Evolutionary conservation across 1,140 invertebrate species (phyloP).

Genomic region (Pseudomyrmex flavicornis): DNA sequence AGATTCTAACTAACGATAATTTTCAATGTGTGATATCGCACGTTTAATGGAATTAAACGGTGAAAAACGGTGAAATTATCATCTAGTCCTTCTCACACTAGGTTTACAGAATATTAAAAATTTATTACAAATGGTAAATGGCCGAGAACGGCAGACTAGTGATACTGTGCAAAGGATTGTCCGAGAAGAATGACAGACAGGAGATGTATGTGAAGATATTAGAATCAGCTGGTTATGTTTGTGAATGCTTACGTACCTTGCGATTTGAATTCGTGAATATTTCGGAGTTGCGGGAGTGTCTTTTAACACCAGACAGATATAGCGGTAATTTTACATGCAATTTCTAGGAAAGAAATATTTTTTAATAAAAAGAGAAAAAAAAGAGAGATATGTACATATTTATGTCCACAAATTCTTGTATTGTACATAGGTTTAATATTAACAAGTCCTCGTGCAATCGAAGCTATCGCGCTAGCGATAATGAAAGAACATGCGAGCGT

Average conservation of each 20-base stretch:
- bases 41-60: too few relatives aligned
- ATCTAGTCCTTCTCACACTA: too few relatives aligned
- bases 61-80: too few relatives aligned
- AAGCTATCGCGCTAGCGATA: slow-evolving; percentile 73
- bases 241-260: slow-evolving; percentile 77
- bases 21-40: too few relatives aligned
- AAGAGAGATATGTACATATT: not conserved
- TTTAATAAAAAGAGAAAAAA: too few relatives aligned
- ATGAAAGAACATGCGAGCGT: slow-evolving; percentile 62
- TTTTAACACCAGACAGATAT: slow-evolving; percentile 73
- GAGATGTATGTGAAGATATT: slow-evolving; percentile 77
- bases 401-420: slow-evolving; percentile 9
- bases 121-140: slow-evolving; percentile 25
- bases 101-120: too few relatives aligned
- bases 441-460: slow-evolving; percentile 81
- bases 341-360: too few relatives aligned
- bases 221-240: slow-evolving; percentile 76
- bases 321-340: slow-evolving; percentile 73
- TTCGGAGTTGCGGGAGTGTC: slow-evolving; percentile 68
- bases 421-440: slow-evolving; percentile 78
- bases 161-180: slow-evolving; percentile 79
- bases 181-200: slow-evolving; percentile 74
- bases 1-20: too few relatives aligned
- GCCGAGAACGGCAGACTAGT: slow-evolving; percentile 67
- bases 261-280: slow-evolving; percentile 79